Base-by-base conservation (phyloP, 2,888 invertebrate species). In the Drosophila quinaria region DNA sequence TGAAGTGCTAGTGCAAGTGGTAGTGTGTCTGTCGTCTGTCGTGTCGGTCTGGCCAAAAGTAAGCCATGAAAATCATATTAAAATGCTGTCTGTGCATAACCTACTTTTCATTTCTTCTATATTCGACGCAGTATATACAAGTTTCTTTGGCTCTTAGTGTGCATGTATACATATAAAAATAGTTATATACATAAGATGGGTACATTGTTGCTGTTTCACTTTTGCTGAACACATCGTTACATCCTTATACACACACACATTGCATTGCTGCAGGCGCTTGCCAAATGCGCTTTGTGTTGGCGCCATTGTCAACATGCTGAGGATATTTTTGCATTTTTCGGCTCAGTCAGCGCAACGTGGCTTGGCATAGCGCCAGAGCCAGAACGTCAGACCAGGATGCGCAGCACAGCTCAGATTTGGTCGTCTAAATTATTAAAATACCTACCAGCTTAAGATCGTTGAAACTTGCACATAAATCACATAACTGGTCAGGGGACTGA, bases 231-330 rank as follows among this genome's bases (percentile, higher is more conserved):
- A 80, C 78, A 80, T 75, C 72, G 60, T 78, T 49, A 59, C 58
- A 58, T 35, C 15, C 39, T 11, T 44, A 55, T 55, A 59, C 51
- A 52, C 52, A 62, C 41, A 54, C 61, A 42, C 49, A 49, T 70
- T 78, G 81, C 72, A 71, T 70, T 81, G 74, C 90, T 87, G 82
- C 88, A 87, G 90, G 90, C 85, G 68, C 66, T 87, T 87, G 82
- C 90, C 84, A 89, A 89, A 89, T 89, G 88, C 87, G 81, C 86
- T 85, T 89, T 85, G 72, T 78, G 88, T 89, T 87, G 70, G 77
- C 74, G 74, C 85, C 82, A 87, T 84, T 84, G 84, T 84, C 84
- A 84, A 89, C 84, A 89, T 87, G 85, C 81, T 71, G 74, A 68
- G 83, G 61, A 71, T 71, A 72, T 87, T 83, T 87, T 74, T 86